phyloP scores from a whole-genome alignment of 1,140 invertebrate species.

The Dendroctonus valens region DNA sequence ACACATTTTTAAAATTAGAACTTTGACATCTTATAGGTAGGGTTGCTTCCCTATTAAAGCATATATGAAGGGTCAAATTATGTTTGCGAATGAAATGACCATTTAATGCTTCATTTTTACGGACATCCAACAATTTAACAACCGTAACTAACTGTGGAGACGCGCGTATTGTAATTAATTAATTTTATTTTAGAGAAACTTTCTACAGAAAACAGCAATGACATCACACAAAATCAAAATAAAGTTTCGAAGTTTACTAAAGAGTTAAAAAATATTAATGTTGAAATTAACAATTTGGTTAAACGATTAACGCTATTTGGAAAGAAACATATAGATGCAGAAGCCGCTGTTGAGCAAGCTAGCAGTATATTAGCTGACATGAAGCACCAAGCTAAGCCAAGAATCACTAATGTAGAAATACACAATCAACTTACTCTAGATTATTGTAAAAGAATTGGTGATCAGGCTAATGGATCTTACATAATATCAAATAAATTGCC shows the following conservation, averaged over 20 bases:
- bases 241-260: too few relatives aligned
- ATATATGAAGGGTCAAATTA: too few relatives aligned
- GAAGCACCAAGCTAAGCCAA: conserved; percentile 26
- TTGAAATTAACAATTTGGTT: conserved; percentile 5
- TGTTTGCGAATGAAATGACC: too few relatives aligned
- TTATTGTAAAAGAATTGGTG: conserved; percentile 33
- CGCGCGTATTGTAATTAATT: too few relatives aligned
- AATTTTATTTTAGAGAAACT: background rate
- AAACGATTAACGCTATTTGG: conserved; percentile 38
- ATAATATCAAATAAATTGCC: conserved; percentile 15
- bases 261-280: conserved; percentile 12
- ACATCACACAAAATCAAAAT: too few relatives aligned
- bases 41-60: too few relatives aligned
- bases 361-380: conserved; percentile 39
- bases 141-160: too few relatives aligned
- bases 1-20: too few relatives aligned
- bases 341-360: conserved; percentile 40
- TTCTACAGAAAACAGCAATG: too few relatives aligned
- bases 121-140: too few relatives aligned
- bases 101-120: too few relatives aligned
- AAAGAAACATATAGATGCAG: conserved; percentile 37
- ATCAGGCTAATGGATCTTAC: conserved; percentile 32
- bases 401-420: conserved; percentile 20
- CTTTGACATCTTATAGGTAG: too few relatives aligned
- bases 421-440: conserved; percentile 25